Evolutionary conservation across 2,113 vertebrate species (phyloP), one percentile per base, ranked within the genome.

Genomic region (Paraplagusia blochii): DNA sequence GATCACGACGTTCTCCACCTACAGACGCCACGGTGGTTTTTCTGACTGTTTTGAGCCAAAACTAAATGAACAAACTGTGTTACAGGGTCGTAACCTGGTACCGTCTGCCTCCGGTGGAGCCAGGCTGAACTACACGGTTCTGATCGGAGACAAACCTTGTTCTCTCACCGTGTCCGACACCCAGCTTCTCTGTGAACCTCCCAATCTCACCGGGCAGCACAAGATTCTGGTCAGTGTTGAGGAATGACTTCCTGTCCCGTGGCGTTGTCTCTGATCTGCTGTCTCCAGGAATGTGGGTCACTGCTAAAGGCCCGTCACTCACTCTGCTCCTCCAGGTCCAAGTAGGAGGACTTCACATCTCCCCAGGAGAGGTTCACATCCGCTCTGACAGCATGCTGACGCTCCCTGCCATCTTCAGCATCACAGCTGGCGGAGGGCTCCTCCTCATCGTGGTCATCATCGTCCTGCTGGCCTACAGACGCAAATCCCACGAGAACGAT

Each of bases 401-500:
- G n/a, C 90, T 98, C 53, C 95, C 97, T 0, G 95, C 95, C 77
- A 97, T 97, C 49, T 79, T 96, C 76, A 98, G 97, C 88, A 98
- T 98, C 12, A 90, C 95, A 0, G 96, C 94, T 0, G 97, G 97
- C 0, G 97, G 96, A 53, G 94, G 95, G 53, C 92, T 99, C 44
- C 94, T 99, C 1, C 93, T 98, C 58, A 79, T 98, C 89, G 94
- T 99, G 1, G 96, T 99, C 79, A 87, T 99, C 84, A 92, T 97
- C 0, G 96, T 98, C 51, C 93, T 99, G 52, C 93, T 99, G 9
- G 96, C 96, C 84, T 98, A 99, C 88, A 95, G 98, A 45, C 93
- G 95, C 63, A 99, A 99, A 74, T 98, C 97, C 0, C 92, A 96
- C 0, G 95, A 99, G 85, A 98, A 97, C 1, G 95, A 99, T 84